These are phyloP conservation scores for Ichneumoninae sp. DNA, from an alignment of 2,888 invertebrate genomes.

Conservation along the genomic window DNA sequence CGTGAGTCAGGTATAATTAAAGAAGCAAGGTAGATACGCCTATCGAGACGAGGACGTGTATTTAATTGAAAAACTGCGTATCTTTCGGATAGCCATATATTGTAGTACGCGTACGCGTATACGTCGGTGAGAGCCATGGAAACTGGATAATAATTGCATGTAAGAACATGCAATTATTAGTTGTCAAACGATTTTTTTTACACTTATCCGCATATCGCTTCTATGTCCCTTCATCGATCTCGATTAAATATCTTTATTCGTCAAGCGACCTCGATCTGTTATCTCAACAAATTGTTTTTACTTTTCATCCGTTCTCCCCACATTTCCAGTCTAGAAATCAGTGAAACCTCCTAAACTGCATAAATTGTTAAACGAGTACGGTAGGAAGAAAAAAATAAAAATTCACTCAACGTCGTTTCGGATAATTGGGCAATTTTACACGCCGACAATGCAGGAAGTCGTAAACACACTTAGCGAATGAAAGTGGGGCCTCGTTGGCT, in stretches of 20 bases:
- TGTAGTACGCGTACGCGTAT: constrained; percentile 20
- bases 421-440: constrained; percentile 68
- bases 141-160: background rate
- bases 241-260: constrained; percentile 35
- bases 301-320: constrained; percentile 6
- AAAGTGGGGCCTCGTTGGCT: constrained; percentile 47
- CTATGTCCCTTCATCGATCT: constrained; percentile 33
- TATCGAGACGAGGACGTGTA: constrained; percentile 63
- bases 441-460: constrained; percentile 69
- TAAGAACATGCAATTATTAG: constrained; percentile 36
- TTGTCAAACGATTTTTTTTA: constrained; percentile 39
- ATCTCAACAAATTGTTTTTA: background rate
- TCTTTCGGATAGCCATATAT: constrained; percentile 51
- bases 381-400: constrained; percentile 29
- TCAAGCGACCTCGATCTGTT: constrained; percentile 20
- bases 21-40: constrained; percentile 60
- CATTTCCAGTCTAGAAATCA: constrained; percentile 11
- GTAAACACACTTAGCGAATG: constrained; percentile 69
- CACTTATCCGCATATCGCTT: background rate
- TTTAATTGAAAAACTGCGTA: constrained; percentile 62
- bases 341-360: constrained; percentile 17
- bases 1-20: constrained; percentile 64
- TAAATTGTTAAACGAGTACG: constrained; percentile 13
- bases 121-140: constrained; percentile 9
- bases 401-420: constrained; percentile 64